These are phyloP conservation scores for Dryas iulia DNA, from an alignment of 1,140 invertebrate genomes.

Conservation along the genomic window DNA sequence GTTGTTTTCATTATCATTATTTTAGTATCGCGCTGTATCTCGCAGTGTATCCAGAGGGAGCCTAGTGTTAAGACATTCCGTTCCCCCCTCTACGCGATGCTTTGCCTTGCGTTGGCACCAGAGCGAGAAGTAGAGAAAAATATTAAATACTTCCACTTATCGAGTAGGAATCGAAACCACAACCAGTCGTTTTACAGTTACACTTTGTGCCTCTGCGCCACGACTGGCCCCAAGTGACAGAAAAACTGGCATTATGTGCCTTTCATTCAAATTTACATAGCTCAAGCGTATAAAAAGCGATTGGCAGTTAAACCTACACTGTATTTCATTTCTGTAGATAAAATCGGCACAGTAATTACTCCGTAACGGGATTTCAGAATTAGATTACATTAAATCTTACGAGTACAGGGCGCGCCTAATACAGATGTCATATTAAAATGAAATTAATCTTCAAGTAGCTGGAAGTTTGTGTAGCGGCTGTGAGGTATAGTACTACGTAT, in stretches of 20 bases:
- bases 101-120: no score
- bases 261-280: neutral
- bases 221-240: neutral
- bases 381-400: neutral
- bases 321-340: neutral
- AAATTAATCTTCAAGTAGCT: neutral
- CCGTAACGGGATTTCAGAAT: neutral
- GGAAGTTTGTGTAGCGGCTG: neutral
- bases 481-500: no score
- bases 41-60: no score
- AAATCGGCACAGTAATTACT: neutral
- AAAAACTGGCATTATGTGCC: neutral
- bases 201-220: no score
- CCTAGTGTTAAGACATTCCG: no score
- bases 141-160: no score
- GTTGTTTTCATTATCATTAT: no score
- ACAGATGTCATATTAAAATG: neutral
- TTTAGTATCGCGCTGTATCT: no score
- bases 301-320: neutral
- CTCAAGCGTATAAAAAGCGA: neutral
- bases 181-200: neutral
- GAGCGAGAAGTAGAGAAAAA: no score
- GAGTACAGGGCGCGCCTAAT: neutral
- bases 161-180: neutral
- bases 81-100: no score